phyloP scores from a whole-genome alignment of 2,797 vertebrate genomes.

The Urosaurus nigricauda region DNA sequence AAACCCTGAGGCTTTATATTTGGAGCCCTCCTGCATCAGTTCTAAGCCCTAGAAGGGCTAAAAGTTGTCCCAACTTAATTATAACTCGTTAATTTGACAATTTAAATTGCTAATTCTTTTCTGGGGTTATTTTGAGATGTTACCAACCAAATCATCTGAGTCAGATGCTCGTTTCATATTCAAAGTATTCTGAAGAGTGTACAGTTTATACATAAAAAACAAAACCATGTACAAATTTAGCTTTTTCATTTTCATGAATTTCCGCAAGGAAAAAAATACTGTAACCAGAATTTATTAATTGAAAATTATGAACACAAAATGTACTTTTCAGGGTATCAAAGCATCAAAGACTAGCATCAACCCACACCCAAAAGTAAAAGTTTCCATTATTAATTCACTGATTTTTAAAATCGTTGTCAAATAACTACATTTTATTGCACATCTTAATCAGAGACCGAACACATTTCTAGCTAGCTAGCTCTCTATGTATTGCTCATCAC shows the following conservation, averaged over 20 bases:
- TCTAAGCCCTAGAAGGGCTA: slow-evolving; percentile 45
- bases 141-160: slow-evolving; percentile 58
- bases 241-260: slow-evolving; percentile 57
- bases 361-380: slow-evolving; percentile 26
- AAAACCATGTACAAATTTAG: slow-evolving; percentile 72
- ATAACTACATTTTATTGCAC: slow-evolving; percentile 75
- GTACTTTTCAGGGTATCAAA: slow-evolving; percentile 57
- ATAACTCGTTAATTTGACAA: slow-evolving; percentile 58
- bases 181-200: slow-evolving; percentile 61
- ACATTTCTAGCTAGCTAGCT: slow-evolving; percentile 59
- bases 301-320: slow-evolving; percentile 60
- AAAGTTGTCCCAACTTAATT: slow-evolving; percentile 48
- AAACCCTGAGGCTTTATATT: slow-evolving; percentile 31
- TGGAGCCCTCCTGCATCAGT: slow-evolving; percentile 42
- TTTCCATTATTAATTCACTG: slow-evolving; percentile 58
- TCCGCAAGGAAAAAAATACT: slow-evolving; percentile 70
- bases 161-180: slow-evolving; percentile 57
- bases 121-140: slow-evolving; percentile 60
- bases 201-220: slow-evolving; percentile 61
- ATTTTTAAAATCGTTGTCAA: slow-evolving; percentile 73
- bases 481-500: slow-evolving; percentile 71
- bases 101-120: slow-evolving; percentile 58
- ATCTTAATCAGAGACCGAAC: slow-evolving; percentile 61
- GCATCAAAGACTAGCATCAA: slow-evolving; percentile 44
- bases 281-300: slow-evolving; percentile 64